Evolutionary conservation across 2,797 vertebrate species (phyloP).

Genomic region (Sebastes trivittatus): DNA sequence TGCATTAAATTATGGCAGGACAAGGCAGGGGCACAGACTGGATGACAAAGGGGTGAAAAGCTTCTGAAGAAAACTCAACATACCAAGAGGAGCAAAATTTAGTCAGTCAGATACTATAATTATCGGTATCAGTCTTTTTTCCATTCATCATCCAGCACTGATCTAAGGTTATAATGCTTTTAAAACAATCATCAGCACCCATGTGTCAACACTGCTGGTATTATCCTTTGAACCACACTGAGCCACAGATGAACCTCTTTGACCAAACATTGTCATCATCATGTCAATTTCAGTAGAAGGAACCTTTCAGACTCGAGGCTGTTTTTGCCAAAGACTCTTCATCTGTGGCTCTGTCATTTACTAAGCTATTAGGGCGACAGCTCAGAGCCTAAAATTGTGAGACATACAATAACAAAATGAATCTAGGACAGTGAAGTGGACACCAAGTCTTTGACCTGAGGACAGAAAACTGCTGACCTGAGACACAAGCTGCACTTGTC

Average conservation of each 20-base stretch:
- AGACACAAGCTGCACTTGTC: constrained; percentile 89
- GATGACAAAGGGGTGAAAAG: not conserved
- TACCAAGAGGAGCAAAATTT: not conserved
- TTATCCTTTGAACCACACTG: constrained; percentile 68
- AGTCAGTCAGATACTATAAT: not conserved
- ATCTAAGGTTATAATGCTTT: not conserved
- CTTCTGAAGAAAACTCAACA: not conserved
- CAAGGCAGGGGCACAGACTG: not conserved
- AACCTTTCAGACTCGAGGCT: constrained; percentile 2
- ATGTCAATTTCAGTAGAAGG: constrained; percentile 27
- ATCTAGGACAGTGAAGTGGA: constrained; percentile 77
- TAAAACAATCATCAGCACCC: constrained; percentile 34
- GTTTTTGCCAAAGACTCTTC: constrained; percentile 59
- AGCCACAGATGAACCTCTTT: constrained; percentile 76
- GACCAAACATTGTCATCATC: constrained; percentile 22
- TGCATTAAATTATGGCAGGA: not conserved
- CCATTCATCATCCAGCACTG: not conserved
- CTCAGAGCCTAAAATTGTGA: constrained; percentile 76
- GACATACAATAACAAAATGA: constrained; percentile 78
- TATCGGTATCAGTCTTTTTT: not conserved
- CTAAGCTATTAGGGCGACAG: constrained; percentile 67
- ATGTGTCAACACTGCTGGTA: constrained; percentile 70
- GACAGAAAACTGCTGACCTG: constrained; percentile 88
- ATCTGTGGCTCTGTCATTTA: constrained; percentile 72
- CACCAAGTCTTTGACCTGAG: constrained; percentile 82